These are phyloP conservation scores for Myrmophylax atrothorax DNA, from an alignment of 2,113 vertebrate species.

Conservation along the genomic window DNA sequence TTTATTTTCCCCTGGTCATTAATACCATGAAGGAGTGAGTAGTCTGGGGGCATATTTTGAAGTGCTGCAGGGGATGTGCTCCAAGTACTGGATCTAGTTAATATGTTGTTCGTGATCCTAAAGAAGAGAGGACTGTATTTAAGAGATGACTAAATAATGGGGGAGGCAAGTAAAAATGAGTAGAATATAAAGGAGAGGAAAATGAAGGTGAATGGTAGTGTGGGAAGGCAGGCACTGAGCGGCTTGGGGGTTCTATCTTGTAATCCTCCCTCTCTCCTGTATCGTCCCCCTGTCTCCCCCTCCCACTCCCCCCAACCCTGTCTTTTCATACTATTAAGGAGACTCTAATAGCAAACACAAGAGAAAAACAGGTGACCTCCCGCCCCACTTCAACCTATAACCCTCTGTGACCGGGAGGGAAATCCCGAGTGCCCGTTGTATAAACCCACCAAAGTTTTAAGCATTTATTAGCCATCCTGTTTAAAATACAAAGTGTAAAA, in stretches of 20 bases:
- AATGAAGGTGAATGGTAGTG: background rate
- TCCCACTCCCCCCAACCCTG: background rate
- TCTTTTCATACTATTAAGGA: background rate
- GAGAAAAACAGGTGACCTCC: background rate
- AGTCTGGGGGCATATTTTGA: background rate
- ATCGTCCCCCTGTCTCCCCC: background rate
- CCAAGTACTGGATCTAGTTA: background rate
- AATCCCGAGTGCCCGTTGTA: background rate
- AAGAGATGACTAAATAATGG: slow-evolving; percentile 55
- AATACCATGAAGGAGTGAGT: background rate
- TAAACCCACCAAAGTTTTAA: slow-evolving; percentile 6
- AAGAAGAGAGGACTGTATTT: slow-evolving; percentile 38
- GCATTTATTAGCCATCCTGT: background rate
- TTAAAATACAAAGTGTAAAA: background rate
- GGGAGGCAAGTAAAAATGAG: slow-evolving; percentile 9
- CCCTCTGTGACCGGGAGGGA: background rate
- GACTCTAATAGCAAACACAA: background rate
- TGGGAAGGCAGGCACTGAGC: background rate
- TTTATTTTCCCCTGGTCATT: background rate
- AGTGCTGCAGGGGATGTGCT: background rate
- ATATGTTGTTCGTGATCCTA: slow-evolving; percentile 22
- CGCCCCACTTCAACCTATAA: fast-evolving
- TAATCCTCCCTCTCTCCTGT: background rate
- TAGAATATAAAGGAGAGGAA: background rate
- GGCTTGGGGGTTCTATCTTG: background rate